Base-by-base conservation (phyloP, 2,888 invertebrate genomes). In the Noctua comes region DNA sequence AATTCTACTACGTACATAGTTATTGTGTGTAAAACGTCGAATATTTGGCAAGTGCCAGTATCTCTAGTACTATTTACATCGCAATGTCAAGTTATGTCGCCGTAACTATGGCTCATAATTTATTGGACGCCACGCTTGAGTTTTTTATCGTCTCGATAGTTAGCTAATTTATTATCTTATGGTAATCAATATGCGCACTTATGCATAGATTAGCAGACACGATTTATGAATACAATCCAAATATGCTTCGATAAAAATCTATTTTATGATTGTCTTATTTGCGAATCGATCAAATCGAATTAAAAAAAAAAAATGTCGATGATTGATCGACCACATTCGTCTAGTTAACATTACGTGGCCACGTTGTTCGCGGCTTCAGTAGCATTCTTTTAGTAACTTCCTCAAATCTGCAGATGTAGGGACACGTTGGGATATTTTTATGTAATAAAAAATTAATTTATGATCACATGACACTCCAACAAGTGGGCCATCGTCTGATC, bases 41-140 rank as follows among this genome's bases (percentile, higher is more conserved):
- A 73, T 77, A 74, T 80, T 82, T 85, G 86, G 86, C 88, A 83
- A 64, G 70, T 70, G 46, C 21, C 5, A 13, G 27, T n/a, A 66
- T 68, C 54, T 64, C 11, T 80, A 24, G 46, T 54, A 69, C 75
- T 84, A 84, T 83, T 74, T 84, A 72, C 74, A 83, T 43, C 68
- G 68, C 81, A 82, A 82, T 72, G 72, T 64, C 83, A 77, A 78
- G 48, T 73, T 65, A 69, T 77, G 68, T 77, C 83, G 71, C 83
- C 57, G 48, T n/a, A 51, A 68, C 54, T 62, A 46, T 48, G 21
- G 24, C 46, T 70, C 54, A 79, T 72, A 57, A 57, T 68, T 66
- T 77, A 77, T 77, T 62, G 6, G 16, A 40, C 7, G 51, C 27
- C 36, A 46, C 40, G 8, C 6, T 40, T 31, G 21, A 62, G 13